Evolutionary conservation across 2,797 vertebrate genomes (phyloP).

Genomic region (Adelosebastes latens): DNA sequence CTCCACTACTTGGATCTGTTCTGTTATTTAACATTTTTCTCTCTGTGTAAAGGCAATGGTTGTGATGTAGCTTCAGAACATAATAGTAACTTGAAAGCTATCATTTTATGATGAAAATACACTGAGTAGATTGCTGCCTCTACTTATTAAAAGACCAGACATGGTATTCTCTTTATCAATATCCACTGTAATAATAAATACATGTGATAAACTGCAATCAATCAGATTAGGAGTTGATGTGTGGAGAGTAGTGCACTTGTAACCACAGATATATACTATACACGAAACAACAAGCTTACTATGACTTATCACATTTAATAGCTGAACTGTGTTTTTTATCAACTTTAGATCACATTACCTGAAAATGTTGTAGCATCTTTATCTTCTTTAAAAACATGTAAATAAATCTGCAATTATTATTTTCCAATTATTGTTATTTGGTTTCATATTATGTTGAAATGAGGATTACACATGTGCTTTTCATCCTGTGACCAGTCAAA

Average conservation of each 20-base stretch:
- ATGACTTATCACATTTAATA: slow-evolving; percentile 1
- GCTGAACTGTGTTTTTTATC: slow-evolving; percentile 1
- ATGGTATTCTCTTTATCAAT: neutral
- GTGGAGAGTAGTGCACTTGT: slow-evolving; percentile 6
- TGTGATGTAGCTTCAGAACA: slow-evolving; percentile 24
- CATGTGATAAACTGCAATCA: neutral
- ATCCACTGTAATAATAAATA: slow-evolving; percentile 4
- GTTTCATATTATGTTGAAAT: neutral
- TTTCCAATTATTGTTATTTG: slow-evolving; percentile 25
- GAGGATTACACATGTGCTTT: neutral
- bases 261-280: neutral
- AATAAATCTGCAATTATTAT: slow-evolving; percentile 52
- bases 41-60: slow-evolving; percentile 11
- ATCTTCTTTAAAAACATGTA: slow-evolving; percentile 10
- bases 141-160: slow-evolving; percentile 1
- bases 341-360: neutral
- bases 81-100: slow-evolving; percentile 5
- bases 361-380: slow-evolving; percentile 25
- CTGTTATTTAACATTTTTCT: slow-evolving; percentile 13
- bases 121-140: neutral
- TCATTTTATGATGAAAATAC: neutral
- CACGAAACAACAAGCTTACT: neutral
- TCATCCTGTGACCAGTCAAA: neutral
- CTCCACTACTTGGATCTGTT: neutral
- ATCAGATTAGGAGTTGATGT: neutral